phyloP scores from a whole-genome alignment of 37 sponge, comb jelly and placozoan species.

The Sycon ciliatum region DNA sequence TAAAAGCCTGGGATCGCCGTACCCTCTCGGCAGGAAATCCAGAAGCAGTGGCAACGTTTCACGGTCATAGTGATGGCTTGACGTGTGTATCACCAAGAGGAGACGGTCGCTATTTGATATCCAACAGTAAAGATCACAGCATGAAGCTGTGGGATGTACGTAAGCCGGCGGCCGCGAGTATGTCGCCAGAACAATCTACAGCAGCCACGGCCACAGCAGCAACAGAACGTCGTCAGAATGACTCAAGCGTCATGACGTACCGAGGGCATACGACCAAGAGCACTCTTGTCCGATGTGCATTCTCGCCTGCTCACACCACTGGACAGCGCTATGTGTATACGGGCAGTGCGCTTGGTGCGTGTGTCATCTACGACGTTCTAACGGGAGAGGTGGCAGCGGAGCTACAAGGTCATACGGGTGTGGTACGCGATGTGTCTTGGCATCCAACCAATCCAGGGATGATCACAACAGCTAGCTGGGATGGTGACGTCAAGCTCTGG shows the following conservation, averaged over 20 bases:
- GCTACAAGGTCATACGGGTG: constrained; percentile 18
- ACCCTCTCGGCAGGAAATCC: constrained; percentile 25
- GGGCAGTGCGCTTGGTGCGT: not conserved
- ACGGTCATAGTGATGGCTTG: constrained; percentile 80
- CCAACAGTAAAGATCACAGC: constrained; percentile 87
- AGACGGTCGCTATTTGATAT: constrained; percentile 64
- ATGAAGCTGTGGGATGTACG: constrained; percentile 87
- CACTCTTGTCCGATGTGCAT: constrained; percentile 67
- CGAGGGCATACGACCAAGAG: constrained; percentile 60
- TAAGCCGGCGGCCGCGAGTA: not conserved
- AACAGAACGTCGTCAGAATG: constrained; percentile 1
- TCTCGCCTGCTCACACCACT: constrained; percentile 66
- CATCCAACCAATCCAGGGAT: no score
- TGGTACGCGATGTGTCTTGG: constrained; percentile 74
- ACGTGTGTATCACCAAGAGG: constrained; percentile 55
- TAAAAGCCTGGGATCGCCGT: constrained; percentile 75
- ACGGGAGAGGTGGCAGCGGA: constrained; percentile 51
- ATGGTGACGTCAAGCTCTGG: no score
- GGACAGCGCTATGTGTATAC: constrained; percentile 40
- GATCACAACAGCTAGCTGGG: no score
- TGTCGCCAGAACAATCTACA: no score
- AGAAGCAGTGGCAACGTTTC: constrained; percentile 60
- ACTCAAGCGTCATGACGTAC: constrained; percentile 77
- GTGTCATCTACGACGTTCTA: constrained; percentile 64
- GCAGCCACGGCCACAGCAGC: not conserved